Percentiles rank a stretch among this genome's conserved stretches.
phyloP scores from a whole-genome alignment of 2,888 invertebrate species.

The Ichneumoninae sp. region DNA sequence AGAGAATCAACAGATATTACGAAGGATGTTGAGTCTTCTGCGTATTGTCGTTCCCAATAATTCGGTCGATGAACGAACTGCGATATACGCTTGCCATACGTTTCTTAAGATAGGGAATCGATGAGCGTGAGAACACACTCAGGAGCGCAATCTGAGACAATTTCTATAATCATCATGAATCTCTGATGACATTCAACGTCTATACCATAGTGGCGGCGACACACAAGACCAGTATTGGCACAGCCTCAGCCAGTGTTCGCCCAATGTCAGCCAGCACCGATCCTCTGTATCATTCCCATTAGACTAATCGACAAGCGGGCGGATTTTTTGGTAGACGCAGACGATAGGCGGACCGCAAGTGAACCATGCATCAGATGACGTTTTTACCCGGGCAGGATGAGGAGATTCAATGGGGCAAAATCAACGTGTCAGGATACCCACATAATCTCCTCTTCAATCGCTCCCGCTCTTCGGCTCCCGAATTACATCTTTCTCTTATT shows the following conservation, averaged over 20 bases:
- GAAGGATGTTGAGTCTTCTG: constrained; percentile 20
- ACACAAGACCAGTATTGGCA: too few relatives aligned
- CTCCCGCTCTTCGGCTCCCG: too few relatives aligned
- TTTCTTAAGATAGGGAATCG: neutral
- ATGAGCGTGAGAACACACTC: neutral
- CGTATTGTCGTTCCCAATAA: constrained; percentile 17
- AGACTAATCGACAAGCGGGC: too few relatives aligned
- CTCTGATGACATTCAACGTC: too few relatives aligned
- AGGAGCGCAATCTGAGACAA: neutral
- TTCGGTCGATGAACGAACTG: constrained; percentile 9
- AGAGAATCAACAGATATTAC: constrained; percentile 7
- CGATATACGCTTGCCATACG: neutral
- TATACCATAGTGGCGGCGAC: too few relatives aligned
- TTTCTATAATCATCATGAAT: too few relatives aligned
- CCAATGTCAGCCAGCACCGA: neutral
- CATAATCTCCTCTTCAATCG: too few relatives aligned
- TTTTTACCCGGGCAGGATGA: neutral
- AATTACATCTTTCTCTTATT: neutral
- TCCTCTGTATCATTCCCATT: neutral
- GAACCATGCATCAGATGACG: too few relatives aligned
- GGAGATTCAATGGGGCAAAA: neutral
- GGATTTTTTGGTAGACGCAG: too few relatives aligned
- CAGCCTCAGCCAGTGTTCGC: neutral
- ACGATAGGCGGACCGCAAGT: too few relatives aligned
- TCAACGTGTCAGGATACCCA: neutral